A percentile compares a stretch with the other conserved stretches of the same genome.
Evolutionary conservation across 2,797 vertebrate species (phyloP).

Genomic region (Poecilia wingei): DNA sequence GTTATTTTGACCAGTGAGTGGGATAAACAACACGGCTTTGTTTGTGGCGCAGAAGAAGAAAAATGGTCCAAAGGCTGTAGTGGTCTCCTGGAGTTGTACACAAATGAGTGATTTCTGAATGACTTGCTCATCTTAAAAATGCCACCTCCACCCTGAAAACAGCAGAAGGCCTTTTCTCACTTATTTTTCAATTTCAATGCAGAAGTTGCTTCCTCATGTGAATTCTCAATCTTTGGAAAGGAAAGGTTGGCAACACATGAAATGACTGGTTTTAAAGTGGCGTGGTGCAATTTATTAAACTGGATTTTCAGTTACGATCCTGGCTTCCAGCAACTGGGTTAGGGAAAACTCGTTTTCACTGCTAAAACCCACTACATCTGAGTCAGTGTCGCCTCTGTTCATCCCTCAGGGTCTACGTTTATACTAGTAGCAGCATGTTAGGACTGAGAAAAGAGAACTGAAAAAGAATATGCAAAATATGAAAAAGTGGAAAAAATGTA

Average conservation of each 20-base stretch:
- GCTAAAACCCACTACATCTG: not conserved
- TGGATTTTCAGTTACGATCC: not conserved
- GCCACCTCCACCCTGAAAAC: not conserved
- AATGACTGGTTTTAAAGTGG: not conserved
- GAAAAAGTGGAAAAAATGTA: not conserved
- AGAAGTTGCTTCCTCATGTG: not conserved
- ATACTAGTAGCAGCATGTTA: not conserved
- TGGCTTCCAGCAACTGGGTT: not conserved
- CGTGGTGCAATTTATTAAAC: not conserved
- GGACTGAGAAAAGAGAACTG: not conserved
- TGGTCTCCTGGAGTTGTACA: conserved; percentile 24
- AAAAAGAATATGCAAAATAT: not conserved
- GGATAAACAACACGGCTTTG: conserved; percentile 60
- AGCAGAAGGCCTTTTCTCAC: not conserved
- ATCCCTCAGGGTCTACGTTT: not conserved
- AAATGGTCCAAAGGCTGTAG: conserved; percentile 44
- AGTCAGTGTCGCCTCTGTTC: not conserved
- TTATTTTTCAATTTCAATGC: not conserved
- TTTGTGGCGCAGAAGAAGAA: conserved; percentile 56
- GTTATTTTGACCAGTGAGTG: conserved; percentile 67
- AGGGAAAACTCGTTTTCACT: not conserved
- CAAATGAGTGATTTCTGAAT: conserved; percentile 2
- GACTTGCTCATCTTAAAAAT: not conserved
- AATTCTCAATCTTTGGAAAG: not conserved
- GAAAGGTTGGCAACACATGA: not conserved